Evolutionary conservation across 2,113 vertebrate genomes (phyloP), one percentile per base, ranked within the genome.

Genomic region (Podiceps cristatus): DNA sequence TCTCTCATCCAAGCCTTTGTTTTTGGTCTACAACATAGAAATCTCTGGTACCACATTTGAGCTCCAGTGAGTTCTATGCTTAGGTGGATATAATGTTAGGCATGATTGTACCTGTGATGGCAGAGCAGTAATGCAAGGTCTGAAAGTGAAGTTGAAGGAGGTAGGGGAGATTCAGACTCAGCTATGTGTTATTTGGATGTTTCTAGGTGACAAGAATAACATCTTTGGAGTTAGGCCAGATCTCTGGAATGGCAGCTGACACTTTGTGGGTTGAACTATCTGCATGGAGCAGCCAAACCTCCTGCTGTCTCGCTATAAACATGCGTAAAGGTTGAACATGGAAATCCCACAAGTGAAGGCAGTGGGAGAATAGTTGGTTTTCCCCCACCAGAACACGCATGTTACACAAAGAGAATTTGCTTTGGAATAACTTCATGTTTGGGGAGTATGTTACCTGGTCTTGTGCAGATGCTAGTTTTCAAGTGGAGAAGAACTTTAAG

Each of bases 291-390:
- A 77, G 55, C 18, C 47, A 56, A 80, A 64, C 4, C 6, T 49
- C 5, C 28, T 58, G 24, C 17, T 64, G 15, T 25, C 23, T 59
- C 1, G 1, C 17, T 56, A 11, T 42, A 73, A 68, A 55, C 5
- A 7, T 1, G 0, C 0, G 0, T 3, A 28, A 35, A 58, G 11
- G 27, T 23, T 53, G 33, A 85, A 18, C 0, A 0, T 64, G 50
- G 42, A 64, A 86, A 68, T 15, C 13, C 40, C 9, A 56, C 9
- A n/a, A n/a, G 31, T 28, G 27, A 59, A 31, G 13, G 4, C 3
- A 5, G 16, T 10, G 29, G 19, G 16, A 80, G 7, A 59, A 20
- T 2, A 52, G 19, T 23, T 66, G 5, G 2, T 52, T 77, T 22
- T 5, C 16, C 3, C 1, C 1, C 7, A 64, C 9, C 3, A 52